Conservation (phyloP, 1,140 invertebrate species). For the Tribolium castaneum region DNA sequence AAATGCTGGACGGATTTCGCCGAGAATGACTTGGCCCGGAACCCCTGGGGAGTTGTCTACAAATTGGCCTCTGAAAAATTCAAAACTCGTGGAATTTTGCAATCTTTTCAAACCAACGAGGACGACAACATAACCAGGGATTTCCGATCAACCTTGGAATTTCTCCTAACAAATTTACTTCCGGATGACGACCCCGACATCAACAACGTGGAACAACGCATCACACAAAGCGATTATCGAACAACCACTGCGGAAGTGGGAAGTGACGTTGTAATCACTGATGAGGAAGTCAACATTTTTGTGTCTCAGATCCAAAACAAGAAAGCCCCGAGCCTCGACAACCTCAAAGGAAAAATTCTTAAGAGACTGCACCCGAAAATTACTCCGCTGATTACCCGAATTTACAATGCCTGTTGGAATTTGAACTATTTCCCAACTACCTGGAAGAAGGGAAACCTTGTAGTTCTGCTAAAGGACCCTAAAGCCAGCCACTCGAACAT, state of each 20-base stretch:
- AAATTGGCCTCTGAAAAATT: background rate
- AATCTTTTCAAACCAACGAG: too few relatives aligned
- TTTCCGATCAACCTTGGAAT: background rate
- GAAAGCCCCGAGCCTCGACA: background rate
- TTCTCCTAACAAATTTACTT: background rate
- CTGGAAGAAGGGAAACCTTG: background rate
- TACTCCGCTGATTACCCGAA: background rate
- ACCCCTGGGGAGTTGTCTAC: background rate
- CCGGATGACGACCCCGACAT: background rate
- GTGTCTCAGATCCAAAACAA: background rate
- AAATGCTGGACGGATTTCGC: too few relatives aligned
- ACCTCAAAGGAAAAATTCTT: background rate
- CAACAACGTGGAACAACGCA: background rate
- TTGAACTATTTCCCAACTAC: background rate
- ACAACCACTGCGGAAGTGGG: background rate
- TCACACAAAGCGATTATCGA: background rate
- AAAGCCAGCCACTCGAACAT: too few relatives aligned
- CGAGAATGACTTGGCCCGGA: too few relatives aligned
- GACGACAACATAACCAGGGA: background rate
- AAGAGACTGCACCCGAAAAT: background rate
- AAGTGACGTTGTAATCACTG: background rate
- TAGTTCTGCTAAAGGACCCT: background rate
- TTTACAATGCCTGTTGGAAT: background rate
- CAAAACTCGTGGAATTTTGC: background rate
- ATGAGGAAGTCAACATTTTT: background rate